Evolutionary conservation across 2,797 vertebrate genomes (phyloP), one percentile per base, ranked within the genome.

Genomic region (Eptatretus atami): DNA sequence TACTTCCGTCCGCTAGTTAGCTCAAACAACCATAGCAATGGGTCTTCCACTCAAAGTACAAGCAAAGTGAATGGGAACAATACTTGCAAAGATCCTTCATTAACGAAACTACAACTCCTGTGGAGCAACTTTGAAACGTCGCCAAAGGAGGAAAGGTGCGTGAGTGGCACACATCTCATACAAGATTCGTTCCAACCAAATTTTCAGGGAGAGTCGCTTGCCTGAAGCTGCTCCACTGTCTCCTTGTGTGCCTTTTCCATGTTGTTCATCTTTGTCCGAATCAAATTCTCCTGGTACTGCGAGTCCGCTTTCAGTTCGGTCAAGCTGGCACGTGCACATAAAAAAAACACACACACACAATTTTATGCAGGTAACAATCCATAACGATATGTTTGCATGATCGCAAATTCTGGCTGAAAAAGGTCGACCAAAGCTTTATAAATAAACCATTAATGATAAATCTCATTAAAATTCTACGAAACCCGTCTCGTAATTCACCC

Each of bases 161-260:
- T 19, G 19, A 19, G 19, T 19, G 19, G 19, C 19, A 19, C 19
- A 19, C 19, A 19, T 19, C 19, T 19, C 19, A 19, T 19, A 19
- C 19, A 19, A 19, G 19, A 19, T 19, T 19, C 19, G 19, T 19
- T 19, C 19, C 19, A 19, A 19, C 19, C 19, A 19, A 19, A 19
- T 19, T 19, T 19, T 44, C 31, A 44, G 31, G 31, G 31, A 44
- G 31, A 44, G 6, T 31, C 65, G 64, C 67, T 66, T 74, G 93
- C 92, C 82, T 92, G 88, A 69, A 94, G 79, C 66, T 80, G 84
- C 73, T 96, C 92, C 77, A 96, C 86, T 65, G 84, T 69, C 72
- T 98, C 92, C 73, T 95, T 98, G 74, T 98, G 92, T 19, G 83
- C 76, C 69, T 92, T 94, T 68, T 98, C 92, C 87, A 96, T 93